Base-by-base conservation (phyloP, 2,797 vertebrate species). In the Brachyrhaphis roseni region DNA sequence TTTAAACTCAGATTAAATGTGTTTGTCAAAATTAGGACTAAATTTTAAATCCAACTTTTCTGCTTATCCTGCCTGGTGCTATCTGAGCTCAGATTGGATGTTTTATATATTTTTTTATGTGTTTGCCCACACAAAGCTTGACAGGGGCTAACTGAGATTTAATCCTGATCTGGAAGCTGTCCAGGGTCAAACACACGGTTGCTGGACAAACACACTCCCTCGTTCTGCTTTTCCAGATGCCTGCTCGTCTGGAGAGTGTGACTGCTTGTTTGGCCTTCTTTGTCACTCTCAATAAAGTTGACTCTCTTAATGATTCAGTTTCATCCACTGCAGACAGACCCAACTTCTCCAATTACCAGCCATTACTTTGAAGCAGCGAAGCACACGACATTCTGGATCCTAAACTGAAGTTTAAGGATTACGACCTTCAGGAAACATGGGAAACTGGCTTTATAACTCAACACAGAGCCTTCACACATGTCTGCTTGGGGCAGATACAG, bases 141-240 rank as follows among this genome's bases (percentile, higher is more conserved):
- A 83, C 90, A 86, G 82, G 86, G 89, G 77, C 83, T 86, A 92
- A 94, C 86, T 70, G 88, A 84, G 88, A 49, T 86, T 86, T 94
- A 94, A 94, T 95, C 94, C 93, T 84, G 84, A 45, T 76, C 83
- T 95, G 94, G 94, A 94, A 81, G 28, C 18, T 1, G 20, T 93
- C 94, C 95, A 95, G 89, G 85, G 82, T 87, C 82, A 87, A 82
- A 92, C 76, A 80, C 28, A 68, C 77, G 45, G 79, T 53, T 66
- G 83, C 85, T 75, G 83, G 77, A 90, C 90, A 86, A 87, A 86
- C 82, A 85, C 59, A 28, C 79, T 80, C 70, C 81, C 85, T 79
- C n/a, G 72, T 78, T 81, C 79, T 13, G 49, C 3, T 82, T 83
- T 84, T 85, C 83, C 78, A 81, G 88, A 87, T 87, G 84, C 82